Evolutionary conservation across 1,140 invertebrate genomes (phyloP), one percentile per base, ranked within the genome.

Genomic region (Heliconius himera): DNA sequence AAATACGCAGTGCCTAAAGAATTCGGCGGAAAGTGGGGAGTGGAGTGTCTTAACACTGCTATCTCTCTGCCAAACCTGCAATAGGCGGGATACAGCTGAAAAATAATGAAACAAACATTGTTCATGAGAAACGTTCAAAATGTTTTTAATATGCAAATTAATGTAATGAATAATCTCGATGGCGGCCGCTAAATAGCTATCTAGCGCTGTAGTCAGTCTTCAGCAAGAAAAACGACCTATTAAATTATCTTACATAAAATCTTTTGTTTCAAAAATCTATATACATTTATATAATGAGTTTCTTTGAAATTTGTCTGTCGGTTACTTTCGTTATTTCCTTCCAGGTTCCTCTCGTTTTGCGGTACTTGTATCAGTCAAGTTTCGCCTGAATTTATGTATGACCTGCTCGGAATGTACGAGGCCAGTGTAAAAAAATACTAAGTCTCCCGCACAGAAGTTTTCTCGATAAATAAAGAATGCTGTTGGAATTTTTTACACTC

Each of bases 351-450:
- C 26, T 73, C 56, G 41, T 73, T 51, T 54, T 18, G 22, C 51
- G 36, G 54, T 74, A 74, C 60, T 74, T 70, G 56, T 74, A 74
- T 74, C 73, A 73, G 56, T 74, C 77, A 73, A 78, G 72, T 38
- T 70, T 41, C 77, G 74, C 72, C 73, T 81, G 73, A 85, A 85
- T 85, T 85, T 85, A 85, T 85, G 81, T 82, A 81, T 81, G 79
- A 78, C 78, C 77, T 80, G 75, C 56, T 79, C 73, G 38, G 56
- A 74, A 79, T 79, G 70, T 74, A 79, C 73, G 77, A 74, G 38
- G 73, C 33, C 70, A 70, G 77, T 66, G 60, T 29, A 76, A 79
- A 79, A 78, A 79, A 79, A 79, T 70, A 74, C 54, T 26, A 60
- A 74, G 72, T 79, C 77, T 71, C 22, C 36, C 56, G 66, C 77